A percentile compares a stretch with the other conserved stretches of the same genome.
These are phyloP conservation scores for Apamea epomidion DNA, from an alignment of 2,888 invertebrate species.

Conservation along the genomic window DNA sequence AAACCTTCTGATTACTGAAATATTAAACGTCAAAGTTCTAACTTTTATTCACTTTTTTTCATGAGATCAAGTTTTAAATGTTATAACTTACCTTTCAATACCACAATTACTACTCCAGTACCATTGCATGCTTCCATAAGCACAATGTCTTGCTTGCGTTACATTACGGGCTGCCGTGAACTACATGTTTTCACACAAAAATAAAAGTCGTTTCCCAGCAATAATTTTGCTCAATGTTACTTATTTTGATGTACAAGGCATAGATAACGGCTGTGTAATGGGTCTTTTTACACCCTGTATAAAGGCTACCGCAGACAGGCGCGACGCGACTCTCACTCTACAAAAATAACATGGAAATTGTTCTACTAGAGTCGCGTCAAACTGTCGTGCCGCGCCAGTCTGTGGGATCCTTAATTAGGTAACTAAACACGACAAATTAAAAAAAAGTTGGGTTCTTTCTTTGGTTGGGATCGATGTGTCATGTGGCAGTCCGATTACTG, in stretches of 20 bases:
- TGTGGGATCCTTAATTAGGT: background rate
- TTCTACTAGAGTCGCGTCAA: background rate
- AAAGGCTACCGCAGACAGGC: background rate
- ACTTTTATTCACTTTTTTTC: background rate
- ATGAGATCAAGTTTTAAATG: background rate
- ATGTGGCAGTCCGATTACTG: background rate
- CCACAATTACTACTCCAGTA: background rate
- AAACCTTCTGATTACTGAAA: background rate
- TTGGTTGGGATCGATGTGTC: background rate
- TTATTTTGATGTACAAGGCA: background rate
- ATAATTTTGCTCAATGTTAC: background rate
- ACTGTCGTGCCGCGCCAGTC: background rate
- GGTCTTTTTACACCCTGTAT: background rate
- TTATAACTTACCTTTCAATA: background rate
- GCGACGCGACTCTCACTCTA: background rate
- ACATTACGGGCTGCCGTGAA: background rate
- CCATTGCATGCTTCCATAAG: background rate
- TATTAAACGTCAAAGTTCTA: background rate
- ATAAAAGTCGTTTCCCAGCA: background rate
- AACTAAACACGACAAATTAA: background rate
- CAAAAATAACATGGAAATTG: background rate
- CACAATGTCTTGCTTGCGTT: background rate
- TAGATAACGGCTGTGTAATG: no score
- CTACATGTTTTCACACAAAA: background rate
- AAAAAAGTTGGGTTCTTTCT: background rate